Evolutionary conservation across 2,113 vertebrate genomes (phyloP).

Genomic region (Xiphophorus hellerii): DNA sequence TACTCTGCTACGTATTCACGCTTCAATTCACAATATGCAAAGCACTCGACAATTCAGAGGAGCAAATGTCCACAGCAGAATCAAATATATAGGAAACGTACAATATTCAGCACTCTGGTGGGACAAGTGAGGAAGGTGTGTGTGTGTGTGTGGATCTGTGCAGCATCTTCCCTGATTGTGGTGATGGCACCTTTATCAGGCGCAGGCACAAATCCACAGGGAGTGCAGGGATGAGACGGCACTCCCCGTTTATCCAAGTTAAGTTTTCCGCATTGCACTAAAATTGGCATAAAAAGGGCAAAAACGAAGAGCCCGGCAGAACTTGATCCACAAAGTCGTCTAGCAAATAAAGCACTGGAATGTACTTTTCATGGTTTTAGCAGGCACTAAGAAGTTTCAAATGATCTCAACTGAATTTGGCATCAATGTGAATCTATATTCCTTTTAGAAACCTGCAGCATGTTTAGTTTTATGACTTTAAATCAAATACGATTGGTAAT

Average conservation of each 20-base stretch:
- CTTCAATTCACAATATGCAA: constrained; percentile 64
- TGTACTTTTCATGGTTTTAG: constrained; percentile 38
- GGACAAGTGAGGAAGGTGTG: constrained; percentile 18
- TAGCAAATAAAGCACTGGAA: constrained; percentile 29
- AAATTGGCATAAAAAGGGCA: neutral
- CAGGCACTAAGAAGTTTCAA: constrained; percentile 47
- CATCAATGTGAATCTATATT: constrained; percentile 2
- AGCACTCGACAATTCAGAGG: constrained; percentile 60
- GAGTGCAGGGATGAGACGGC: constrained; percentile 33
- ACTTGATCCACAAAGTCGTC: neutral
- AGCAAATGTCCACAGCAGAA: constrained; percentile 41
- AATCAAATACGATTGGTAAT: neutral
- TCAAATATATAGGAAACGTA: constrained; percentile 48
- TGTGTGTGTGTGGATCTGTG: constrained; percentile 9
- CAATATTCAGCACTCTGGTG: constrained; percentile 9
- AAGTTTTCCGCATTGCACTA: neutral
- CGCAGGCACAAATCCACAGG: constrained; percentile 68
- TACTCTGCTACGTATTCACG: constrained; percentile 37
- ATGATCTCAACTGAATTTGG: neutral
- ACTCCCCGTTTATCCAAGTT: constrained; percentile 12
- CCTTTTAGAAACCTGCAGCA: constrained; percentile 49
- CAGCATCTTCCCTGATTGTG: constrained; percentile 51
- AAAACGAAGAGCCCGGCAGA: constrained; percentile 7
- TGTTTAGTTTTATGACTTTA: neutral
- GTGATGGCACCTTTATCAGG: constrained; percentile 33